Base-by-base conservation (phyloP, 2,888 invertebrate species). In the Andrena camellia region DNA sequence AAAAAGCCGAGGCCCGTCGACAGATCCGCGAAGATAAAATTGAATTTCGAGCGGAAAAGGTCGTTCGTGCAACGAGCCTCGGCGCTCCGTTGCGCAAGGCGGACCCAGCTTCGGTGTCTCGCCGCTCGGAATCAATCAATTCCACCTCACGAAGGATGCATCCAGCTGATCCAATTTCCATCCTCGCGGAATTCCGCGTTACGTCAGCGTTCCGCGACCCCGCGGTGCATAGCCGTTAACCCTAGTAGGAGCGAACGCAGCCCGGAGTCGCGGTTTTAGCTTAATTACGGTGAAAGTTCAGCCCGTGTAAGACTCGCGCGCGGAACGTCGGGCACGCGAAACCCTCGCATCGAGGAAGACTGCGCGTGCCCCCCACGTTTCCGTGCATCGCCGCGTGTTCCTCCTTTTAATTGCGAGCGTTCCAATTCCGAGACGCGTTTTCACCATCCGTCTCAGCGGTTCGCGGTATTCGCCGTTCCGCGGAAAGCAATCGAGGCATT, bases 201-300 rank as follows among this genome's bases (percentile, higher is more conserved):
- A 50, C 78, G 68, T 42, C 69, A 70, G 29, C 48, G 79, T 10
- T 33, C 20, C 71, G 5, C 75, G 72, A 85, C 78, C 78, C 68
- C 59, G 57, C 63, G 20, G 62, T 13, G 13, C 20, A 20, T 50
- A 67, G 74, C 64, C 81, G 72, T 90, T 90, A 90, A 90, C 90
- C 90, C 83, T 67, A 69, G 83, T 81, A 84, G 86, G 83, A 86
- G 82, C 70, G 83, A 88, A 84, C 88, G 85, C 84, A 80, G 73
- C 76, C 85, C 84, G 86, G 86, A 88, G 92, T 91, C 88, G 90
- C 91, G 89, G 88, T 88, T 88, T 90, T 86, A 83, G 88, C 88
- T 90, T 92, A 92, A 92, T 92, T 90, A 89, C 90, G 90, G 91
- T 91, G 92, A 92, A 85, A 84, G 84, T 85, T 85, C 77, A 84